Conservation (phyloP, 2,113 vertebrate species). For the Brienomyrus brachyistius region DNA sequence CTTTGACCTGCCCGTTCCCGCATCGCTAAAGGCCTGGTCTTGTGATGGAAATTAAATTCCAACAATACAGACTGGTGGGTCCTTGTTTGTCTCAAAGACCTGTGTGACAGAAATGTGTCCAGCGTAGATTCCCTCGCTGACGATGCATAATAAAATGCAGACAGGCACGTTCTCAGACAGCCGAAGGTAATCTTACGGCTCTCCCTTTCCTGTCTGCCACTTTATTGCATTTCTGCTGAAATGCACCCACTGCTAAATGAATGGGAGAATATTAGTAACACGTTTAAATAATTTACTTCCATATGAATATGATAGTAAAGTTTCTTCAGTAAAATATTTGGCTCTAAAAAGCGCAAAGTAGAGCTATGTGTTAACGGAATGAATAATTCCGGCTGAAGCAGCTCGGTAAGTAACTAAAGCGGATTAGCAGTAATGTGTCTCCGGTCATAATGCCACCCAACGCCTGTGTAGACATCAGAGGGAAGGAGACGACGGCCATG, state of each 20-base stretch:
- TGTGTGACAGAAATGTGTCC: not conserved
- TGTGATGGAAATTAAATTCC: not conserved
- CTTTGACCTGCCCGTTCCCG: not conserved
- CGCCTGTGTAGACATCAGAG: constrained; percentile 66
- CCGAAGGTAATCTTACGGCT: not conserved
- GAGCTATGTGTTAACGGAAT: not conserved
- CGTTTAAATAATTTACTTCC: not conserved
- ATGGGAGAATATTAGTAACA: not conserved
- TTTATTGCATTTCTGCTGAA: not conserved
- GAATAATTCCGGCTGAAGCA: not conserved
- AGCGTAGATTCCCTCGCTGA: not conserved
- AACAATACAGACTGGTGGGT: not conserved
- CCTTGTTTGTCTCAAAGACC: not conserved
- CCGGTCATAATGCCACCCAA: not conserved
- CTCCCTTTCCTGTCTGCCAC: not conserved
- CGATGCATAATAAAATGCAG: not conserved
- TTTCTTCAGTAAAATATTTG: not conserved
- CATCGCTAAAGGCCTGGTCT: not conserved
- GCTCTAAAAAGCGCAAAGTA: not conserved
- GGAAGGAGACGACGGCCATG: constrained; percentile 90
- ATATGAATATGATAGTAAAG: not conserved
- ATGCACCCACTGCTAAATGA: not conserved
- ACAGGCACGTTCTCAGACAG: not conserved
- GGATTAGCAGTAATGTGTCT: not conserved
- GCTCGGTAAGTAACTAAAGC: not conserved